Percentiles rank a stretch among this genome's conserved stretches.
These are phyloP conservation scores for Euphydryas editha DNA, from an alignment of 2,888 invertebrate genomes.

Conservation along the genomic window DNA sequence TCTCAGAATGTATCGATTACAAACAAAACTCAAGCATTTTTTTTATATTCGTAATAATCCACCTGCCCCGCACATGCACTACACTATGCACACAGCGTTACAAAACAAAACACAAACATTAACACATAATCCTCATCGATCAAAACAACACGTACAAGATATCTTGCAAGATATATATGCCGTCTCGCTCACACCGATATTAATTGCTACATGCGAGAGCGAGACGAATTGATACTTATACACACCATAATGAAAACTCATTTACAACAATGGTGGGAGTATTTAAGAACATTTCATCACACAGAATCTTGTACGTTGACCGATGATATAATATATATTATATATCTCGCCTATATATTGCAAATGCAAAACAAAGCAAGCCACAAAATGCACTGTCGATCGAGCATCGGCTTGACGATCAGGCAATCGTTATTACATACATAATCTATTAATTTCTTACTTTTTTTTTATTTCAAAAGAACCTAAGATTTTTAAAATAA, in stretches of 20 bases:
- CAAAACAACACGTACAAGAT: constrained; percentile 16
- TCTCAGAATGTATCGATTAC: neutral
- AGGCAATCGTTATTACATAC: neutral
- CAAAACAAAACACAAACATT: constrained; percentile 57
- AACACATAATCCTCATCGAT: constrained; percentile 20
- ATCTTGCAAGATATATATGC: neutral
- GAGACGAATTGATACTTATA: neutral
- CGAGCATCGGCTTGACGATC: constrained; percentile 23
- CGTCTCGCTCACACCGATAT: neutral
- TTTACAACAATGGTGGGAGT: neutral
- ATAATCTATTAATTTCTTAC: neutral
- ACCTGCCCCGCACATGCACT: constrained; percentile 54
- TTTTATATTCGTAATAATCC: constrained; percentile 25
- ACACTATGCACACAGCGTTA: constrained; percentile 75
- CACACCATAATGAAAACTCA: neutral
- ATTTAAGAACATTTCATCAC: neutral
- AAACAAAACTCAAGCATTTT: neutral
- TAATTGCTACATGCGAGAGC: constrained; percentile 3
- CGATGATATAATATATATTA: no score
- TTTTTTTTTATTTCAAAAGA: neutral
- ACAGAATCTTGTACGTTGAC: constrained; percentile 3
- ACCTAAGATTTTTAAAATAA: no score
- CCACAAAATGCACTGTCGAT: constrained; percentile 31
- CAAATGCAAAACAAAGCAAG: constrained; percentile 37
- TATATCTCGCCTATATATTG: constrained; percentile 22